Base-by-base conservation (phyloP, 1,140 invertebrate genomes). In the Panulirus ornatus region DNA sequence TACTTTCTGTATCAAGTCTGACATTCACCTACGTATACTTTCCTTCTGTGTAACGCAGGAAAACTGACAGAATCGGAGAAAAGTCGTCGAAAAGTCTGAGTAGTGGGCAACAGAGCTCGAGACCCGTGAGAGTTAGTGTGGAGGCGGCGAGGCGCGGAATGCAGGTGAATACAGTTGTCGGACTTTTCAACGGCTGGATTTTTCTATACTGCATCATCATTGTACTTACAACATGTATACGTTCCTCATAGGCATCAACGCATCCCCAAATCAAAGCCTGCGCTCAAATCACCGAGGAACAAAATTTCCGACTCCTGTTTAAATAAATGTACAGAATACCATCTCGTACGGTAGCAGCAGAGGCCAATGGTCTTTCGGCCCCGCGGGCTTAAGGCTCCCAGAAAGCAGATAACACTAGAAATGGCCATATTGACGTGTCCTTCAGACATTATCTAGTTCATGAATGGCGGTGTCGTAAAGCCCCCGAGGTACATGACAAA, bases 91-190 rank as follows among this genome's bases (percentile, higher is more conserved):
- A n/a, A n/a, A n/a, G n/a, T n/a, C n/a, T n/a, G n/a, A n/a, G n/a
- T n/a, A n/a, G n/a, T n/a, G n/a, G n/a, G n/a, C n/a, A n/a, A n/a
- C n/a, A n/a, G 42, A 54, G 44, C 76, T 27, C 38, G 8, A 51
- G 78, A 51, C n/a, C 38, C 27, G 78, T 81, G 78, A 81, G 78
- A 81, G 78, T 81, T 81, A 81, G 78, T 81, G 78, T 19, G 27
- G 6, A 47, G 51, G 76, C 14, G 44, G 76, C n/a, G 6, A 30
- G 78, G n/a, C 78, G 78, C 27, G 78, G 78, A 81, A 81, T 81
- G 78, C 78, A 81, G 78, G 78, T 81, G 30, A 44, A 47, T 36
- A 58, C 47, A 81, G 47, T 58, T 81, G 78, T 81, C 47, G 2
- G 51, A 54, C 27, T 0, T 27, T 58, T 47, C 51, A 27, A 3